Percentiles rank a stretch among this genome's conserved stretches.
phyloP scores from a whole-genome alignment of 2,888 invertebrate species.

The Stenodema calcarata region DNA sequence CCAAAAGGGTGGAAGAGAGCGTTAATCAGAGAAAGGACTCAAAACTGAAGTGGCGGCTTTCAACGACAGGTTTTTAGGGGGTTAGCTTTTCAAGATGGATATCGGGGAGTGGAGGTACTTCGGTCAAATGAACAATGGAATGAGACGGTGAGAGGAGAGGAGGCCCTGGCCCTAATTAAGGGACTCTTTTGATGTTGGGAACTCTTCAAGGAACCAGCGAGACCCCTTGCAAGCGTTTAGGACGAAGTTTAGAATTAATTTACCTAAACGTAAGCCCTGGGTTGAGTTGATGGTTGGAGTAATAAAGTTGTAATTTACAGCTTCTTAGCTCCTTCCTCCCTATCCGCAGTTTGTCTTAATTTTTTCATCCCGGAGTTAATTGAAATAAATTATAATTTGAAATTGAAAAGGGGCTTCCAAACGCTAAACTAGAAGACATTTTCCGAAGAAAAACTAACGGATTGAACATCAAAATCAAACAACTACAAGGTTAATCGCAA shows the following conservation, averaged over 20 bases:
- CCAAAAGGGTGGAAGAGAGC: not conserved
- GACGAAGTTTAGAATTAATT: not conserved
- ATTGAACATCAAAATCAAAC: too few species aligned
- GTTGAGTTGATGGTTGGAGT: not conserved
- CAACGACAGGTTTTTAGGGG: not conserved
- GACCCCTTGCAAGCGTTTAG: not conserved
- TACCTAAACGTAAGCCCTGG: not conserved
- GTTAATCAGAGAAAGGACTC: slow-evolving; percentile 20
- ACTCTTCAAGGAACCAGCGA: not conserved
- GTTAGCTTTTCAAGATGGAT: not conserved
- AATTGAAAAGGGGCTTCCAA: not conserved
- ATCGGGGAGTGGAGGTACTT: not conserved
- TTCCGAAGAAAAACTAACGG: not conserved
- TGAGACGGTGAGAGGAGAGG: not conserved
- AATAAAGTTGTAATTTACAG: not conserved
- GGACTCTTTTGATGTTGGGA: not conserved
- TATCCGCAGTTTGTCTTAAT: not conserved
- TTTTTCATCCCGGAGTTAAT: not conserved
- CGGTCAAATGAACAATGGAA: slow-evolving; percentile 21
- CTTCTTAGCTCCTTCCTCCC: not conserved
- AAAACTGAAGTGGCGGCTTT: not conserved
- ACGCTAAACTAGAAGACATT: not conserved
- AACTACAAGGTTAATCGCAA: too few species aligned
- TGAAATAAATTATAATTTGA: not conserved
- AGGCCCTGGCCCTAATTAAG: not conserved